phyloP scores from a whole-genome alignment of 2,113 vertebrate species.

The Podarcis muralis region DNA sequence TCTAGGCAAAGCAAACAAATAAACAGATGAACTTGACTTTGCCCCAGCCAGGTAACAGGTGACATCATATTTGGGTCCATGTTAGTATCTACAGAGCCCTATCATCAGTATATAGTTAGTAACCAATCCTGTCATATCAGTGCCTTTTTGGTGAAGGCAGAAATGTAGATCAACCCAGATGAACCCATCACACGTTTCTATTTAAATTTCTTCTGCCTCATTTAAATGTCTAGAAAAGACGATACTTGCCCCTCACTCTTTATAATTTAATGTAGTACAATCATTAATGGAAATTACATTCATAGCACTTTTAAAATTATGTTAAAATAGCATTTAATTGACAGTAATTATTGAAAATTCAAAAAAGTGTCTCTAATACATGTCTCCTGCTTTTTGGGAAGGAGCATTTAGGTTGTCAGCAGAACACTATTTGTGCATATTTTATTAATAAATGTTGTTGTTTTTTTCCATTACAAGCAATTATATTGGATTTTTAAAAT shows the following conservation, averaged over 20 bases:
- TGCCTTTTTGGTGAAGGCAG: background rate
- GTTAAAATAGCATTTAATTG: constrained; percentile 4
- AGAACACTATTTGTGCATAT: constrained; percentile 6
- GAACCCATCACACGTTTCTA: background rate
- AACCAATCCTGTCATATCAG: background rate
- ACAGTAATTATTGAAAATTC: constrained; percentile 16
- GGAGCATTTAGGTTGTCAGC: background rate
- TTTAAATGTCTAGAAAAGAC: background rate
- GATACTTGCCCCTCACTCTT: background rate
- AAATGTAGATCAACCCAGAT: background rate
- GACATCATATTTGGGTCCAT: background rate
- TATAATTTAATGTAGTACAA: background rate
- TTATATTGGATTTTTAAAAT: background rate
- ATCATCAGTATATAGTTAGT: background rate
- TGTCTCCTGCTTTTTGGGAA: constrained; percentile 10
- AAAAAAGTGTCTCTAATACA: background rate
- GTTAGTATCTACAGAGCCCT: background rate
- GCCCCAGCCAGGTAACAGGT: background rate
- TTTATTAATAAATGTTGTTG: background rate
- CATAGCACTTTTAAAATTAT: background rate
- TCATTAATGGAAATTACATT: background rate
- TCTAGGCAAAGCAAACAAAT: background rate
- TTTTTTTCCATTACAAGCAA: background rate
- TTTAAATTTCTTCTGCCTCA: background rate
- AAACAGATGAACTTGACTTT: background rate